These are phyloP conservation scores for Phlogophora meticulosa DNA, from an alignment of 2,888 invertebrate species.

Conservation along the genomic window DNA sequence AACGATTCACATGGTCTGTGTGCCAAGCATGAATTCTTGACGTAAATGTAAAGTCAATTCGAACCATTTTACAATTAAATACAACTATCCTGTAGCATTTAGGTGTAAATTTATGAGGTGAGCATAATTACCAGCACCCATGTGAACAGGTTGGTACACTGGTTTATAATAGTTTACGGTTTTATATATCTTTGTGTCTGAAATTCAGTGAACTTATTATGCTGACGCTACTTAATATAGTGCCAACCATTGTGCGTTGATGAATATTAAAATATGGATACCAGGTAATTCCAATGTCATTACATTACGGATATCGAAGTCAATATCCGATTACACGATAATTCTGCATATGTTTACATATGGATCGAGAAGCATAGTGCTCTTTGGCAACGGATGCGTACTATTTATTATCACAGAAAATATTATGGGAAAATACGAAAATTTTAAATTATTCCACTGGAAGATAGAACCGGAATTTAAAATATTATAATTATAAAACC, in stretches of 20 bases:
- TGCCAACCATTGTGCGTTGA: not conserved
- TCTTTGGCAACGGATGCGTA: not conserved
- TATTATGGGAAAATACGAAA: no score
- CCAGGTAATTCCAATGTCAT: not conserved
- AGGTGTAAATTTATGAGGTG: no score
- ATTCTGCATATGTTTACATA: not conserved
- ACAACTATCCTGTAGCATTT: no score
- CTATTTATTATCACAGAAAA: not conserved
- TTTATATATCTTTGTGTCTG: not conserved
- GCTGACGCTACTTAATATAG: no score
- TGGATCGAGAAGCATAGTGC: not conserved
- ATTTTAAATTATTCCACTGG: no score
- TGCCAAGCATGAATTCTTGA: no score
- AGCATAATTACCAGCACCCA: no score
- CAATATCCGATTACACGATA: not conserved
- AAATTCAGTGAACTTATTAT: not conserved
- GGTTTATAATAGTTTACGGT: not conserved
- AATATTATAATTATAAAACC: no score
- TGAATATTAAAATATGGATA: conserved; percentile 13
- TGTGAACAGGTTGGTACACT: no score
- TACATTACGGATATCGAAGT: not conserved
- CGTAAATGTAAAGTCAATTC: no score
- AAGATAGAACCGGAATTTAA: no score
- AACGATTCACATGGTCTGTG: not conserved
- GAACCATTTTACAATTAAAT: no score